A percentile compares a stretch with the other conserved stretches of the same genome.
Conservation (phyloP, 1,140 invertebrate species). For the Papilio aristodemus region DNA sequence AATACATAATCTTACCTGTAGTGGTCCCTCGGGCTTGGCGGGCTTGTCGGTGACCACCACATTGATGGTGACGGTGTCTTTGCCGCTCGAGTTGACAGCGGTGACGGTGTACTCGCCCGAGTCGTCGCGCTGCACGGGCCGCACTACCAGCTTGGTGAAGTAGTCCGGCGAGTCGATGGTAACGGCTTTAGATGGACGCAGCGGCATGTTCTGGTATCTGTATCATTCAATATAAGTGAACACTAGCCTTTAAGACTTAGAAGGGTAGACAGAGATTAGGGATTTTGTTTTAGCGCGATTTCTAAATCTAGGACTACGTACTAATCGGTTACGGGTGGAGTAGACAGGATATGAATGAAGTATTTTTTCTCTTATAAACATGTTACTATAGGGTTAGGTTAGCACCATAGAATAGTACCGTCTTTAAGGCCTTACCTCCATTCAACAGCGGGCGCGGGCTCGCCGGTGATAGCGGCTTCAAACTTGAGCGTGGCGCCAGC, state of each 20-base stretch:
- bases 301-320: no score
- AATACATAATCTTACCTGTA: constrained; percentile 79
- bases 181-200: constrained; percentile 83
- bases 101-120: constrained; percentile 94
- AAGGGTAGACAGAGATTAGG: no score
- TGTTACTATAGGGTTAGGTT: no score
- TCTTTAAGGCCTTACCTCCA: constrained; percentile 87
- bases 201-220: constrained; percentile 79
- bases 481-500: constrained; percentile 95
- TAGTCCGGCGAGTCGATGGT: constrained; percentile 92
- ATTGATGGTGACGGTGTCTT: constrained; percentile 93
- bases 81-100: constrained; percentile 91
- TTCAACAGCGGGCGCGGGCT: constrained; percentile 93
- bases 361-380: no score
- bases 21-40: constrained; percentile 90
- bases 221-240: neutral
- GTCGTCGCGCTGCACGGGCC: constrained; percentile 89
- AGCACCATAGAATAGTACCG: no score
- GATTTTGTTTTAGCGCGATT: no score
- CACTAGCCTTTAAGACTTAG: neutral
- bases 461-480: constrained; percentile 94
- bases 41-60: constrained; percentile 97
- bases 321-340: no score
- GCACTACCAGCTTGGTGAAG: constrained; percentile 92
- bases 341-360: no score